Conservation (phyloP, 2,113 vertebrate genomes). For the Typhlomys cinereus region DNA sequence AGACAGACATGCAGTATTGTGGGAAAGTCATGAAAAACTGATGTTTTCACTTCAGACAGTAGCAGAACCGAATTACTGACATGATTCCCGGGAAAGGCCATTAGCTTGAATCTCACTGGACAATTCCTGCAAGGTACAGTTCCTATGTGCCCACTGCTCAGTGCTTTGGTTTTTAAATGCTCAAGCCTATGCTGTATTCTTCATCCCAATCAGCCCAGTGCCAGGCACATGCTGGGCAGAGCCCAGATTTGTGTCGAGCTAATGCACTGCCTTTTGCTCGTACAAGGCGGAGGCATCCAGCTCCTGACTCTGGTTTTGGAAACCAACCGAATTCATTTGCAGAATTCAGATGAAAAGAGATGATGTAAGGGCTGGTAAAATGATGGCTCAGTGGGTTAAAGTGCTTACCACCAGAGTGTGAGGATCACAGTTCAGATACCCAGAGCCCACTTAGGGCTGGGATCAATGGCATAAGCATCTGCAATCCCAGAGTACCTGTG, state of each 20-base stretch:
- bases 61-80: neutral
- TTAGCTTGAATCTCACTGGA: neutral
- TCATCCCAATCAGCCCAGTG: neutral
- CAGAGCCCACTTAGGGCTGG: no score
- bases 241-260: neutral
- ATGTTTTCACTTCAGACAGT: neutral
- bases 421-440: no score
- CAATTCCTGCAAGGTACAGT: neutral
- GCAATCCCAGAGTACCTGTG: no score
- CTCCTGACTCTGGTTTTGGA: neutral
- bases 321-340: neutral
- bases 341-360: conserved; percentile 18
- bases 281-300: neutral
- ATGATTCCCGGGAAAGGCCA: neutral
- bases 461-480: no score
- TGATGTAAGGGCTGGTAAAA: no score
- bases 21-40: neutral
- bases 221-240: neutral
- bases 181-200: neutral
- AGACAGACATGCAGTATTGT: neutral
- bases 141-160: neutral
- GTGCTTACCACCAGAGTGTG: no score
- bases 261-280: neutral
- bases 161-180: neutral
- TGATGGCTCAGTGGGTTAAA: no score